Base-by-base conservation (phyloP, 1,140 invertebrate genomes). In the Rhysida immarginata region DNA sequence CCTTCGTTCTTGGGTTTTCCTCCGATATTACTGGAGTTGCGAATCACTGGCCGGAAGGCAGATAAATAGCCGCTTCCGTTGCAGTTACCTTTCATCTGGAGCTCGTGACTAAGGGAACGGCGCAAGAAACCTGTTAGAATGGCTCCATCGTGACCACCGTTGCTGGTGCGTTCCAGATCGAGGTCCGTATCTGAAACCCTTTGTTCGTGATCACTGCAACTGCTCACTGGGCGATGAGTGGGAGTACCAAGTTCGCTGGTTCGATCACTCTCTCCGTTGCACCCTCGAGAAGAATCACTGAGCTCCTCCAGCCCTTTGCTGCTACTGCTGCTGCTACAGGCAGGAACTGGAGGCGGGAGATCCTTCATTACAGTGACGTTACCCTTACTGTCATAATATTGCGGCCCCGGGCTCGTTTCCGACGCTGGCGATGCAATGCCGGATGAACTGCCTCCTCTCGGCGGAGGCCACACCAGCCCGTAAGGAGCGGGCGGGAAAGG, bases 331-430 rank as follows among this genome's bases (percentile, higher is more conserved):
- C n/a, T n/a, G n/a, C n/a, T n/a, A n/a, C n/a, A n/a, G n/a, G n/a
- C n/a, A n/a, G n/a, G n/a, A n/a, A n/a, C n/a, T n/a, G n/a, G n/a
- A n/a, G n/a, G n/a, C 51, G 81, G 77, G 57, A 81, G 81, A 64
- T 82, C 81, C 72, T 82, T 80, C 1, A 81, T 76, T 26, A 80
- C 66, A 58, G 67, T 77, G 13, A 11, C 44, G 48, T 14, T 25
- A 50, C 0, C 24, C 1, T 64, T n/a, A 65, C 60, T 62, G 51
- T 51, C 62, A 41, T 63, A 60, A 54, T 53, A 59, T 41, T 53
- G 25, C 25, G 51, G 2, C 2, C 54, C 50, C 58, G 23, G 52
- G 52, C 23, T 58, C 56, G 60, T 59, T 60, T 42, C 58, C 51
- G n/a, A n/a, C n/a, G 58, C 55, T 55, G 23, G 26, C 58, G 58